Conservation (phyloP, 1,140 invertebrate species). For the Bilobella aurantiaca region DNA sequence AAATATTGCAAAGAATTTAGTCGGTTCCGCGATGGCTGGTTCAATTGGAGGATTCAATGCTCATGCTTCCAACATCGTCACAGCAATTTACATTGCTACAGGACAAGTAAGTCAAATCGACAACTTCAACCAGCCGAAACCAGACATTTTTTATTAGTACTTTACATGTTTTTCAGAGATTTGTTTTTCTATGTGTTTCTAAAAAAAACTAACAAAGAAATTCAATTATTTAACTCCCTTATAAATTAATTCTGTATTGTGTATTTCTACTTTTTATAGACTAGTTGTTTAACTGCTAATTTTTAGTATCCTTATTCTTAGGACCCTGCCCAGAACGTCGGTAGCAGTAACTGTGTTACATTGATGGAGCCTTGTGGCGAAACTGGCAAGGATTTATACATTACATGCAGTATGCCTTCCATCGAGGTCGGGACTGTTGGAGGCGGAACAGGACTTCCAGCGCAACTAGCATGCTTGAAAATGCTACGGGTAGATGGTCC, state of each 20-base stretch:
- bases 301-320: constrained; percentile 34
- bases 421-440: constrained; percentile 96
- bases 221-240: too few relatives aligned
- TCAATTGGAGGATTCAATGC: constrained; percentile 94
- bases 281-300: not conserved
- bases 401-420: constrained; percentile 96
- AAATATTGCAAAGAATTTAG: constrained; percentile 87
- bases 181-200: too few relatives aligned
- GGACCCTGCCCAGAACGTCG: constrained; percentile 95
- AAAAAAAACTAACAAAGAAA: too few relatives aligned
- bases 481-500: constrained; percentile 71
- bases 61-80: constrained; percentile 97
- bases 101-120: constrained; percentile 58
- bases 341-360: constrained; percentile 94
- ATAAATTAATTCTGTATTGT: too few relatives aligned
- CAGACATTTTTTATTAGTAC: too few relatives aligned
- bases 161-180: too few relatives aligned
- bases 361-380: constrained; percentile 77
- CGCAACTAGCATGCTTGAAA: constrained; percentile 84
- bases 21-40: constrained; percentile 89
- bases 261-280: too few relatives aligned
- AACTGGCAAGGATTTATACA: constrained; percentile 73
- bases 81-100: constrained; percentile 93
- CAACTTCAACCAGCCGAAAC: not conserved
- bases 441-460: constrained; percentile 84